A percentile compares a stretch with the other conserved stretches of the same genome.
Evolutionary conservation across 2,888 invertebrate species (phyloP).

Genomic region (Leptopilina myrica): DNA sequence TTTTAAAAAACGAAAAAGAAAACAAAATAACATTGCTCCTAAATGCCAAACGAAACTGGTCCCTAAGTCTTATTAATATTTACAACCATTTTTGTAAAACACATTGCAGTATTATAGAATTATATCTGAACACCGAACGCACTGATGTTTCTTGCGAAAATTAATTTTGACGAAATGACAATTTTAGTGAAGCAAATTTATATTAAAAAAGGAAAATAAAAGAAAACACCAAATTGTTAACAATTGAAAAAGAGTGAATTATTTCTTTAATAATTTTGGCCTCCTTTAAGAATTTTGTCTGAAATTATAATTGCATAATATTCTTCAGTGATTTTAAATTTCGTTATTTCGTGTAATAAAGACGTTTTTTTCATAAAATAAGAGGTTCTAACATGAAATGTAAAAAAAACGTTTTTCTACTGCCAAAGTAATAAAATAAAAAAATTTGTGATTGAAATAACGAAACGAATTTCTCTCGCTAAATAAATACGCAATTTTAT

Average conservation of each 20-base stretch:
- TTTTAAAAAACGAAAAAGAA: too few species aligned
- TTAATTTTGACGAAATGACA: conserved; percentile 2
- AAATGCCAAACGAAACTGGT: conserved; percentile 24
- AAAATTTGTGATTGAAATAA: conserved; percentile 19
- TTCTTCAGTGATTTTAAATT: conserved; percentile 16
- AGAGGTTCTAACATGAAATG: not conserved
- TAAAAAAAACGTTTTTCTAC: conserved; percentile 11
- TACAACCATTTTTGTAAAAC: conserved; percentile 28
- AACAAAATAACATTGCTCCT: not conserved
- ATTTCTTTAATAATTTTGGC: conserved; percentile 1
- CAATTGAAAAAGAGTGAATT: not conserved
- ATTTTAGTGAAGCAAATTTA: not conserved
- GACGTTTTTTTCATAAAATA: not conserved
- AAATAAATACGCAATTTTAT: conserved; percentile 17
- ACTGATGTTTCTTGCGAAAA: conserved; percentile 21
- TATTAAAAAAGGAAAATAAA: not conserved
- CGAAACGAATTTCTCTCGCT: conserved; percentile 31
- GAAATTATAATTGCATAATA: not conserved
- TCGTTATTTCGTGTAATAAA: conserved; percentile 17
- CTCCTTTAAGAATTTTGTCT: not conserved
- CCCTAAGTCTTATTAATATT: conserved; percentile 13
- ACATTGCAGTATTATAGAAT: conserved; percentile 33
- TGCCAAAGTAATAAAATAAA: conserved; percentile 16
- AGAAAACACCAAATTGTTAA: conserved; percentile 30
- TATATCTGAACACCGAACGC: conserved; percentile 3